Base-by-base conservation (phyloP, 2,888 invertebrate species). In the Rotaria magnacalcarata region DNA sequence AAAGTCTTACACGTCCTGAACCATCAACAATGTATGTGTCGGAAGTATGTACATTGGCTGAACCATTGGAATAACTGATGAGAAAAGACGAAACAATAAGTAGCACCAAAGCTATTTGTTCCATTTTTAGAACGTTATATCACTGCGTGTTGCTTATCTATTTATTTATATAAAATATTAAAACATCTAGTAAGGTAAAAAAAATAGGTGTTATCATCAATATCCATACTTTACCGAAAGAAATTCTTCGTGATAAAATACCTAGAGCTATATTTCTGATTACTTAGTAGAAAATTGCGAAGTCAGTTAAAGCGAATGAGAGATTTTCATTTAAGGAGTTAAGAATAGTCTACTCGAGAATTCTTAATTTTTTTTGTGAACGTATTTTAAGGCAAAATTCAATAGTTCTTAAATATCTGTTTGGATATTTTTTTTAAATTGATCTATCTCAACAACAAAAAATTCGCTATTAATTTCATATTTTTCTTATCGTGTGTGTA, bases 1-100 rank as follows among this genome's bases (percentile, higher is more conserved):
- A 89, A 16, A 88, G 75, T 84, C 88, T 34, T 19, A 88, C 86
- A 54, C 89, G 52, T 11, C 88, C 88, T 34, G 50, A 50, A 52
- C 85, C 24, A 86, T 89, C 89, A 7, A 88, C 87, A 80, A 89
- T 80, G 19, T 34, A 67, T 19, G 34, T 19, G 11, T 67, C 34
- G 3, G 67, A 67, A 7, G n/a, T 24, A 19, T 41, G 67, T 34
- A 67, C 67, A 34, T 67, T 67, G 0, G 67, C 67, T 19, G 67
- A 67, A 34, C 34, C 14, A 34, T 67, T 0, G 34, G n/a, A 67
- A 41, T 67, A 34, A 41, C 16, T 27, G 34, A 67, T 41, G 14
- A 67, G 4, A 6, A 67, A 19, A 2, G 34, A 67, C 19, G 34
- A 19, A 67, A 3, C 34, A 67, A 34, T 19, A 34, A 67, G 34